phyloP scores from a whole-genome alignment of 2,113 vertebrate species.

The Scopus umbretta region DNA sequence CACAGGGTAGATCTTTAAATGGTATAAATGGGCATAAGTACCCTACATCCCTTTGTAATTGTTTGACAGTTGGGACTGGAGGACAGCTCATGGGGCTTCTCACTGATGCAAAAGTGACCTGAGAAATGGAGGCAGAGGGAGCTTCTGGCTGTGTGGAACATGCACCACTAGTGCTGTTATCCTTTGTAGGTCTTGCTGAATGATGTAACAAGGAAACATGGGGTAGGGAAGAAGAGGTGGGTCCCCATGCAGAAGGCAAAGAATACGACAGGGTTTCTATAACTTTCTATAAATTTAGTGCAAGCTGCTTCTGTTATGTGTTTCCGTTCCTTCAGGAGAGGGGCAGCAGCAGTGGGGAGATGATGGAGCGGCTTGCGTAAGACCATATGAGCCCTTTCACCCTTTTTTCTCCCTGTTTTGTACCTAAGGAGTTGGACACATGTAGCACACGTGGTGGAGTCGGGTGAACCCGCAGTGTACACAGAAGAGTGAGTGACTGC shows the following conservation, averaged over 20 bases:
- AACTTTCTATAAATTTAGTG: neutral
- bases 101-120: neutral
- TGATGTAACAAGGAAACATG: neutral
- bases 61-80: neutral
- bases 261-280: neutral
- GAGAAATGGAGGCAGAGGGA: neutral
- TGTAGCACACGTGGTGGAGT: fast-evolving
- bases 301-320: neutral
- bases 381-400: neutral
- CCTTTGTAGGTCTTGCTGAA: neutral
- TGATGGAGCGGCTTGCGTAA: neutral
- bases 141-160: neutral
- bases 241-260: neutral
- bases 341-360: neutral
- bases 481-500: neutral
- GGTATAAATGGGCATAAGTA: neutral
- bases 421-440: neutral
- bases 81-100: neutral
- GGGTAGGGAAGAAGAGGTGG: neutral
- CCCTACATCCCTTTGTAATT: neutral
- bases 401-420: neutral
- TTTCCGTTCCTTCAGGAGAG: neutral
- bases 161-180: neutral
- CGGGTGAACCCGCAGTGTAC: neutral
- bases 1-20: neutral